Evolutionary conservation across 2,113 vertebrate genomes (phyloP).

Genomic region (Irena cyanogastra): DNA sequence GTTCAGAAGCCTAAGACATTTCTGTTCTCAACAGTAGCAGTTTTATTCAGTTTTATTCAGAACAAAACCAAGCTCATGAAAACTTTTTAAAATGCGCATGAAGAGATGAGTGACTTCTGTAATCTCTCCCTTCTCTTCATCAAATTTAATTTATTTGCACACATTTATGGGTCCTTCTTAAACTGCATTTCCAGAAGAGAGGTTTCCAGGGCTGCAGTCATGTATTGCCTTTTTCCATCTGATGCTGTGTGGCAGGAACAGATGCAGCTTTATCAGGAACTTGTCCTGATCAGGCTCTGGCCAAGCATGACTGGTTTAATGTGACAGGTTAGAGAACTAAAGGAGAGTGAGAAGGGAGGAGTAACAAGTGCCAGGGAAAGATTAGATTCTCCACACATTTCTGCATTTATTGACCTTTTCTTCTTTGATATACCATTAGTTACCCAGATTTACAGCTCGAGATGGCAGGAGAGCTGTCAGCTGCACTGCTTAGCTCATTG

Average conservation of each 20-base stretch:
- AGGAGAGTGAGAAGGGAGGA: not conserved
- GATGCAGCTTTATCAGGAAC: not conserved
- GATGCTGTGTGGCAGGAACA: not conserved
- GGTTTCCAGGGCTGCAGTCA: not conserved
- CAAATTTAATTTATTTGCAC: not conserved
- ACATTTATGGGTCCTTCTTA: not conserved
- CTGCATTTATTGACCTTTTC: slow-evolving; percentile 41
- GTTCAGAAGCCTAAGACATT: not conserved
- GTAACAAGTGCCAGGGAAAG: not conserved
- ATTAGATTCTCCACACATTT: not conserved
- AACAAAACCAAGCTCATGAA: not conserved
- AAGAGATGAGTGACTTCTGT: not conserved
- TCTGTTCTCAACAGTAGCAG: not conserved
- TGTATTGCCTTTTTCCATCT: not conserved
- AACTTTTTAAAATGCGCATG: not conserved
- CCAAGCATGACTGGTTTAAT: not conserved
- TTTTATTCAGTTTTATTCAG: not conserved
- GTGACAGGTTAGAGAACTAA: not conserved
- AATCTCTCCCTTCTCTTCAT: not conserved
- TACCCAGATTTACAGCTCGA: not conserved
- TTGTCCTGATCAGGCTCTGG: not conserved
- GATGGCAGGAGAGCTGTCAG: not conserved
- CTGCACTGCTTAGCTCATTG: not conserved
- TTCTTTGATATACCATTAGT: not conserved
- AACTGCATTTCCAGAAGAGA: not conserved